phyloP scores from a whole-genome alignment of 2,888 invertebrate species.

The Geophilus truncorum region DNA sequence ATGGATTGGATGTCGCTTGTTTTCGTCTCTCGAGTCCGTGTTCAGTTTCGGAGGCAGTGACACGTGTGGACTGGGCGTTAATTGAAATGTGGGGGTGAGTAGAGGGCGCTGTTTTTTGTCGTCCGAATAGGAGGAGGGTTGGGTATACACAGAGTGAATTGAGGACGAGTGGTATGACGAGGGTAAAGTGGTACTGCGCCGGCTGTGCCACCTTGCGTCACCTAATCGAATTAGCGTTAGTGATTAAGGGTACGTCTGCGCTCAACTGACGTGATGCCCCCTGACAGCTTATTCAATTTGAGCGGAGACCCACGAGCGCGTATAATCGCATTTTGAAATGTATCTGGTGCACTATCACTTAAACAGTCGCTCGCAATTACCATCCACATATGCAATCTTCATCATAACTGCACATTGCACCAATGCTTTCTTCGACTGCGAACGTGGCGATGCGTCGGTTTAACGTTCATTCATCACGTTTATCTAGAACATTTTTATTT shows the following conservation, averaged over 20 bases:
- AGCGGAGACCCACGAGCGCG: conserved; percentile 29
- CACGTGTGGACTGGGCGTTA: background rate
- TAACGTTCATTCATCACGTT: background rate
- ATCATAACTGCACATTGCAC: conserved; percentile 28
- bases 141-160: background rate
- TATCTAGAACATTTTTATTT: background rate
- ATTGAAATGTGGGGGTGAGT: background rate
- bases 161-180: background rate
- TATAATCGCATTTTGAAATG: conserved; percentile 34
- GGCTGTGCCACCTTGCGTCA: conserved; percentile 30
- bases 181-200: background rate
- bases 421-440: background rate
- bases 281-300: conserved; percentile 35
- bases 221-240: conserved; percentile 34
- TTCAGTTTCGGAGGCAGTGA: background rate
- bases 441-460: background rate
- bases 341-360: conserved; percentile 35
- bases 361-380: conserved; percentile 34
- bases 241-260: conserved; percentile 31
- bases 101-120: background rate
- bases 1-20: background rate
- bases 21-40: background rate
- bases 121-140: background rate
- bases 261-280: conserved; percentile 31
- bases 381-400: conserved; percentile 27